phyloP scores from a whole-genome alignment of 2,888 invertebrate species.

The Brachypalpus laphriformis region DNA sequence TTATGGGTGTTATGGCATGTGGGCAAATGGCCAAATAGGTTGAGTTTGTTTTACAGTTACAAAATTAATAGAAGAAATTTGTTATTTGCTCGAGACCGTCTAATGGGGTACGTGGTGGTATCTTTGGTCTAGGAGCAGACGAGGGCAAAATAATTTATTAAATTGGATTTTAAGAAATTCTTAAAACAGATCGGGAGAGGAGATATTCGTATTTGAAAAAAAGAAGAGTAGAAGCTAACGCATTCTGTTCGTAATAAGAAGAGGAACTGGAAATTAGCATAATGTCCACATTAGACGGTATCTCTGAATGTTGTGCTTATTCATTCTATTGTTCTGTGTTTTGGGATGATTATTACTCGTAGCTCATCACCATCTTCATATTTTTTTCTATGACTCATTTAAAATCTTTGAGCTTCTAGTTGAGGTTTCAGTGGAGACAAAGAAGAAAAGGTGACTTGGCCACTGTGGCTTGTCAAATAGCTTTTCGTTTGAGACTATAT shows the following conservation, averaged over 20 bases:
- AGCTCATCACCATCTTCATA: too few species aligned
- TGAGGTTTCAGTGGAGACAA: too few species aligned
- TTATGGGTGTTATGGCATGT: constrained; percentile 61
- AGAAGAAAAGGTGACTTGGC: too few species aligned
- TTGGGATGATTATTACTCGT: background rate
- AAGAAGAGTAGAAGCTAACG: background rate
- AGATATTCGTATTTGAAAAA: background rate
- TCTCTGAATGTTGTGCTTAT: background rate
- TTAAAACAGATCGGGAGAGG: background rate
- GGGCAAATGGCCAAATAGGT: constrained; percentile 71
- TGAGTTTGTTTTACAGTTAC: constrained; percentile 68
- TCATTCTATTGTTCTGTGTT: background rate
- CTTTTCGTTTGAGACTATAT: too few species aligned
- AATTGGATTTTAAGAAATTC: constrained; percentile 25
- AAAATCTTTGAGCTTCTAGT: background rate
- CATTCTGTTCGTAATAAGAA: background rate
- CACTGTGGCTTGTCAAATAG: too few species aligned
- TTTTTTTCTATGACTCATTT: background rate
- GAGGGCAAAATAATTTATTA: constrained; percentile 41
- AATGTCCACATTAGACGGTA: background rate
- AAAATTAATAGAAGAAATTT: constrained; percentile 70
- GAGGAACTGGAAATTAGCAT: background rate
- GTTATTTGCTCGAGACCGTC: constrained; percentile 15
- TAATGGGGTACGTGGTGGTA: too few species aligned
- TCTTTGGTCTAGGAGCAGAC: constrained; percentile 27